phyloP scores from a whole-genome alignment of 2,113 vertebrate genomes.

The Trogon surrucura region DNA sequence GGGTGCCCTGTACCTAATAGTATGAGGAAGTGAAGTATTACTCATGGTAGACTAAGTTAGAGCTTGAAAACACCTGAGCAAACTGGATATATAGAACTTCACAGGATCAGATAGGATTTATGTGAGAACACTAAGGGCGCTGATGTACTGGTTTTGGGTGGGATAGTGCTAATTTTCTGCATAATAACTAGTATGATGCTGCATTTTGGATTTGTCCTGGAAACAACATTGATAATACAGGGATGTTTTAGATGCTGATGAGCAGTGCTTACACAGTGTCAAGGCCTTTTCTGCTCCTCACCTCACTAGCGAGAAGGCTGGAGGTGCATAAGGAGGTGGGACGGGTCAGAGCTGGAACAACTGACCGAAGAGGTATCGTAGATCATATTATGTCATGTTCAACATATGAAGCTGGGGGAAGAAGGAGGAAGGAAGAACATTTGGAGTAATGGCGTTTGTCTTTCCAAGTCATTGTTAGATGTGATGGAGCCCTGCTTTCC shows the following conservation, averaged over 20 bases:
- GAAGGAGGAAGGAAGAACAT: neutral
- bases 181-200: neutral
- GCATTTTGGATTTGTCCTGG: neutral
- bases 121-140: neutral
- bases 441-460: rapidly evolving
- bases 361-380: neutral
- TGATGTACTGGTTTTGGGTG: neutral
- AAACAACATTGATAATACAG: neutral
- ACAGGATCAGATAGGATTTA: neutral
- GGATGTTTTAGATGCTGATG: neutral
- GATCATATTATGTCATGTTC: neutral
- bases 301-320: neutral
- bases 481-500: neutral
- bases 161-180: neutral
- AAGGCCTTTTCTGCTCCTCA: neutral
- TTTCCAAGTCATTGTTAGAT: rapidly evolving
- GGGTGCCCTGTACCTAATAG: neutral
- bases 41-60: neutral
- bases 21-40: neutral
- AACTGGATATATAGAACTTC: neutral
- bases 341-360: neutral
- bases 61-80: neutral
- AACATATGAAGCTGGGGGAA: neutral
- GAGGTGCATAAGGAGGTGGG: neutral
- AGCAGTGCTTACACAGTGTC: neutral